Evolutionary conservation across 2,113 vertebrate species (phyloP).

Genomic region (Chascanopsetta lugubris): DNA sequence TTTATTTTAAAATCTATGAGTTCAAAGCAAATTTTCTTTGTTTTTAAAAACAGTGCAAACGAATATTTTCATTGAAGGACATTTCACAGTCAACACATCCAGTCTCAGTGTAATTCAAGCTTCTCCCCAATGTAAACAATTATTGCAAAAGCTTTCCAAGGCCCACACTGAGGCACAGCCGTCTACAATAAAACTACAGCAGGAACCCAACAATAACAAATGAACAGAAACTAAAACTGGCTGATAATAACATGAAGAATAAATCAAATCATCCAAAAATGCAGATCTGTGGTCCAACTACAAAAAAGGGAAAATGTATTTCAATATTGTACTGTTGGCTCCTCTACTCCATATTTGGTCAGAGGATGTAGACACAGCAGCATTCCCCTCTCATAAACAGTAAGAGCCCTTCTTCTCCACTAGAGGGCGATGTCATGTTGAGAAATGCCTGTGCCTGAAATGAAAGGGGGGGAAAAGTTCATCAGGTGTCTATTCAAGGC

Average conservation of each 20-base stretch:
- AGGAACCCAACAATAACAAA: neutral
- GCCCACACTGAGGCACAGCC: neutral
- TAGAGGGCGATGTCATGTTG: constrained; percentile 52
- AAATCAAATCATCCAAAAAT: neutral
- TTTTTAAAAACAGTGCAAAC: constrained; percentile 18
- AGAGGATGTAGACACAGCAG: neutral
- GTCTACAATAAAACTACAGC: constrained; percentile 13
- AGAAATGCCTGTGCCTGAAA: constrained; percentile 10
- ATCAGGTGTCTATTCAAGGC: neutral
- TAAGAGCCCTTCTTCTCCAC: constrained; percentile 48
- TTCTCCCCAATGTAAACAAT: constrained; percentile 15
- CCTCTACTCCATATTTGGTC: neutral
- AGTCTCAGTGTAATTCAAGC: constrained; percentile 7
- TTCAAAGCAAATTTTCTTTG: neutral
- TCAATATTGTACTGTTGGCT: neutral
- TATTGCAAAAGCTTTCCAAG: constrained; percentile 30
- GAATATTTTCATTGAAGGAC: neutral
- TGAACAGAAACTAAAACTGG: neutral
- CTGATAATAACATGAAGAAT: neutral
- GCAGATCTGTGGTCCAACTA: neutral
- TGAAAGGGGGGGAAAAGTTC: neutral
- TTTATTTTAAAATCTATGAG: neutral
- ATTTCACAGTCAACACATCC: constrained; percentile 1
- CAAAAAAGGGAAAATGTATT: neutral
- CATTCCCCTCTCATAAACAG: constrained; percentile 7